These are phyloP conservation scores for Leptobrachium ailaonicum DNA, from an alignment of 2,113 vertebrate species.

Conservation along the genomic window DNA sequence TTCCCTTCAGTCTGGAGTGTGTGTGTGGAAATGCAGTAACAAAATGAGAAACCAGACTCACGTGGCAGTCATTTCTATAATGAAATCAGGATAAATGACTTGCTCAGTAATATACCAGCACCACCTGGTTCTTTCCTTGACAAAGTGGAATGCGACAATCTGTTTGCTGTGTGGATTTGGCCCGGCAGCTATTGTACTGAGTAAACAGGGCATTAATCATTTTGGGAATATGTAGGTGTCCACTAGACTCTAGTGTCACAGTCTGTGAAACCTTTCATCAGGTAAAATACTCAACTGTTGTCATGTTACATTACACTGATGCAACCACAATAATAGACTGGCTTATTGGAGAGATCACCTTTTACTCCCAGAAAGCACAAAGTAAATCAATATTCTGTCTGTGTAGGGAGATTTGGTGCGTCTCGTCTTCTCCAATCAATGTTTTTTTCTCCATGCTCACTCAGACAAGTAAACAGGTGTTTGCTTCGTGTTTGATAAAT, in stretches of 20 bases:
- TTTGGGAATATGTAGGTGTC: slow-evolving; percentile 43
- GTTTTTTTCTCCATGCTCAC: not conserved
- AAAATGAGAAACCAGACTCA: slow-evolving; percentile 42
- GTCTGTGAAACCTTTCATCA: slow-evolving; percentile 38
- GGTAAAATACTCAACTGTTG: slow-evolving; percentile 43
- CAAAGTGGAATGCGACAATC: slow-evolving; percentile 34
- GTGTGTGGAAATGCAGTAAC: slow-evolving; percentile 24
- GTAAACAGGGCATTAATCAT: slow-evolving; percentile 51
- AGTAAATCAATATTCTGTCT: slow-evolving; percentile 49
- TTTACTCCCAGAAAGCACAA: slow-evolving; percentile 25
- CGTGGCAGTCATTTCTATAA: slow-evolving; percentile 37
- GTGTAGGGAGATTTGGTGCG: slow-evolving; percentile 18
- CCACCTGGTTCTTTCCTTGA: slow-evolving; percentile 44
- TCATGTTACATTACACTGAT: slow-evolving; percentile 49
- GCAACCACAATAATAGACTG: slow-evolving; percentile 37
- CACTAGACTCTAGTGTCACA: slow-evolving; percentile 41
- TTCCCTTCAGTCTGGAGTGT: slow-evolving; percentile 7
- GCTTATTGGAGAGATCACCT: slow-evolving; percentile 49
- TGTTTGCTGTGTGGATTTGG: slow-evolving; percentile 20
- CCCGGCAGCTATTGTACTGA: slow-evolving; percentile 42
- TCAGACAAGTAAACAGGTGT: slow-evolving; percentile 14
- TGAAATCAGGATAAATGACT: slow-evolving; percentile 51
- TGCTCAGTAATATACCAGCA: slow-evolving; percentile 47
- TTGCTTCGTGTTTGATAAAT: slow-evolving; percentile 3
- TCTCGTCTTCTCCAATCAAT: slow-evolving; percentile 13